phyloP scores from a whole-genome alignment of 2,888 invertebrate genomes.

The Venustoraphidia nigricollis region DNA sequence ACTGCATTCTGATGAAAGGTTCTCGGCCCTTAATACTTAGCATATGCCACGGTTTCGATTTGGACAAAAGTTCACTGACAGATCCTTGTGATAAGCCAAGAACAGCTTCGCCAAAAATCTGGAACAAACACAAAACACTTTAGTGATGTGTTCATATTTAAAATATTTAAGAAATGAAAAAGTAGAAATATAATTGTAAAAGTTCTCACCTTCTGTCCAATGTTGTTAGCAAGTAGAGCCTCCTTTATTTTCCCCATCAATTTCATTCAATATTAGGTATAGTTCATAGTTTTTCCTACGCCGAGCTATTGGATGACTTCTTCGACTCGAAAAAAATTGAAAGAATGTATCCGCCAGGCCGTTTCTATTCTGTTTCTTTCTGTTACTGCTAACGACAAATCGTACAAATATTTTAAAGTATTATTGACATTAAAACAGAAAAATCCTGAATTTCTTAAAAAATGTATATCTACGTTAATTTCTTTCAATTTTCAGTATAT shows the following conservation, averaged over 20 bases:
- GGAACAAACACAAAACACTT: conserved; percentile 17
- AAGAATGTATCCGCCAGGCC: too few species aligned
- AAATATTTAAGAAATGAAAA: conserved; percentile 4
- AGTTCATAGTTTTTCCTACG: too few species aligned
- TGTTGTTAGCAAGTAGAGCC: conserved; percentile 88
- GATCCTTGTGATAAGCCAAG: conserved; percentile 92
- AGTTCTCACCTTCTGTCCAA: conserved; percentile 72
- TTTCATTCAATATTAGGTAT: too few species aligned
- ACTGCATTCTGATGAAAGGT: conserved; percentile 90
- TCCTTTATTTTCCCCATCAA: conserved; percentile 50
- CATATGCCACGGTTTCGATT: conserved; percentile 99
- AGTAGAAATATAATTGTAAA: conserved; percentile 4
- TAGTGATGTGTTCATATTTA: conserved; percentile 2
- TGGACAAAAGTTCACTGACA: conserved; percentile 90
- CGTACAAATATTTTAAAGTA: too few species aligned
- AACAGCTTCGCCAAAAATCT: conserved; percentile 94
- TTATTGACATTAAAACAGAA: too few species aligned
- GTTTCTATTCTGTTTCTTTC: too few species aligned
- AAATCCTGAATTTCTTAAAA: too few species aligned
- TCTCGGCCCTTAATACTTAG: conserved; percentile 94
- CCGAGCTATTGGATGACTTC: too few species aligned
- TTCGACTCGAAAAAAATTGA: too few species aligned
- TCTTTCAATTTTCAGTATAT: too few species aligned
- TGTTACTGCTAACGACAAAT: too few species aligned
- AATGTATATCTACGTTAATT: too few species aligned